Evolutionary conservation across 2,797 vertebrate genomes (phyloP).

Genomic region (Epinephelus malabaricus): DNA sequence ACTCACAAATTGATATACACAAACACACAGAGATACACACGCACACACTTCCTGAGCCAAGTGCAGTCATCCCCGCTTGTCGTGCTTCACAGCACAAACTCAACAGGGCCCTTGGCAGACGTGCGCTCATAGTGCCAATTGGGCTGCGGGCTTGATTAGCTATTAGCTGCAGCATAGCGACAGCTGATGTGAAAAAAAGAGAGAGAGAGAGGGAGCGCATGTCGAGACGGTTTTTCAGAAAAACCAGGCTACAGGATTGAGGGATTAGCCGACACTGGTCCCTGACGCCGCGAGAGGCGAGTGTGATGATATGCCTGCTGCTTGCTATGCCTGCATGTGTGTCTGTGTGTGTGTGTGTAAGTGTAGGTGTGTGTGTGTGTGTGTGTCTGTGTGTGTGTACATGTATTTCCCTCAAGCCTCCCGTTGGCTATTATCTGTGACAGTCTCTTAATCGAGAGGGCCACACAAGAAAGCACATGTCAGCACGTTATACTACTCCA

Average conservation of each 20-base stretch:
- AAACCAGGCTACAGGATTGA: slow-evolving; percentile 61
- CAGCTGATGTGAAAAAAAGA: slow-evolving; percentile 75
- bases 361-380: slow-evolving; percentile 3
- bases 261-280: slow-evolving; percentile 72
- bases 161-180: slow-evolving; percentile 79
- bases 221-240: slow-evolving; percentile 60
- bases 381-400: background rate
- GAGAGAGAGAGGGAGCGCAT: slow-evolving; percentile 47
- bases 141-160: slow-evolving; percentile 82
- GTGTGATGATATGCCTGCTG: slow-evolving; percentile 66
- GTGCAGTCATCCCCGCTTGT: slow-evolving; percentile 74
- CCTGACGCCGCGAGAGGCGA: slow-evolving; percentile 53
- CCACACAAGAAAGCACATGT: slow-evolving; percentile 60
- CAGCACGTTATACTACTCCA: slow-evolving; percentile 42
- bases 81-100: slow-evolving; percentile 78
- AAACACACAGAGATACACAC: slow-evolving; percentile 29
- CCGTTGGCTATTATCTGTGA: slow-evolving; percentile 70
- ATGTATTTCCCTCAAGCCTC: slow-evolving; percentile 39
- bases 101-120: slow-evolving; percentile 80
- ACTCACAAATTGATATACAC: slow-evolving; percentile 51
- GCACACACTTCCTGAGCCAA: slow-evolving; percentile 65
- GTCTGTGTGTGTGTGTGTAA: background rate
- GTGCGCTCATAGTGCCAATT: slow-evolving; percentile 72
- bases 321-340: slow-evolving; percentile 14
- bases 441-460: slow-evolving; percentile 64